Evolutionary conservation across 2,113 vertebrate genomes (phyloP), one percentile per base, ranked within the genome.

Genomic region (Setophaga kirtlandii): DNA sequence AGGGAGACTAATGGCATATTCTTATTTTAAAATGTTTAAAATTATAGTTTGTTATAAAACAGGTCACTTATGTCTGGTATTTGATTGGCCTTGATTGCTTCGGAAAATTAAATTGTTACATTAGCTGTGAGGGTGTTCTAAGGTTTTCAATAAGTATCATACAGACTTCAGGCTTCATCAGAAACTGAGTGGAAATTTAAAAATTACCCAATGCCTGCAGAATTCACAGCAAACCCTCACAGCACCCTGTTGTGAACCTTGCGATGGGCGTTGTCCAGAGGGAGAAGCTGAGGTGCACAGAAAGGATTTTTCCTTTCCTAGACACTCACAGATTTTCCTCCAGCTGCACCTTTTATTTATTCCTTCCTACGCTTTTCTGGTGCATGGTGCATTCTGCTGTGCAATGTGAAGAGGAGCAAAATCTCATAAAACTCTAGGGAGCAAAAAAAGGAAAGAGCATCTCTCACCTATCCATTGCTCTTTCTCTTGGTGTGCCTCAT

Each of bases 81-180:
- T 91, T 87, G 84, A 93, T 87, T 89, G 81, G 81, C 78, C 87
- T 89, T 92, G 95, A 94, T 83, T 90, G 53, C 79, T 80, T 96
- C 3, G 3, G 79, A 78, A 96, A 93, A 96, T 77, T 88, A 90
- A 80, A 55, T 71, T 71, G 27, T 83, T 93, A 46, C 64, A 76
- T 92, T 68, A 82, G 49, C 63, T 74, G 22, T 67, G 68, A 81
- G 78, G 50, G 63, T 80, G 46, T 86, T 83, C 47, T 76, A 41
- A 93, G 50, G 59, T 90, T 95, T 94, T 88, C 64, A 35, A 59
- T 80, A 94, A 87, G 60, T 85, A 67, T 55, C 63, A 67, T 64
- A 44, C 12, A 65, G 0, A 6, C 17, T 15, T 85, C 3, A 25
- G 82, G n/a, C 15, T 62, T 39, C 39, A 88, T 33, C 44, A 86